These are phyloP conservation scores for Thalassarche chlororhynchos DNA, from an alignment of 2,113 vertebrate species.

Conservation along the genomic window DNA sequence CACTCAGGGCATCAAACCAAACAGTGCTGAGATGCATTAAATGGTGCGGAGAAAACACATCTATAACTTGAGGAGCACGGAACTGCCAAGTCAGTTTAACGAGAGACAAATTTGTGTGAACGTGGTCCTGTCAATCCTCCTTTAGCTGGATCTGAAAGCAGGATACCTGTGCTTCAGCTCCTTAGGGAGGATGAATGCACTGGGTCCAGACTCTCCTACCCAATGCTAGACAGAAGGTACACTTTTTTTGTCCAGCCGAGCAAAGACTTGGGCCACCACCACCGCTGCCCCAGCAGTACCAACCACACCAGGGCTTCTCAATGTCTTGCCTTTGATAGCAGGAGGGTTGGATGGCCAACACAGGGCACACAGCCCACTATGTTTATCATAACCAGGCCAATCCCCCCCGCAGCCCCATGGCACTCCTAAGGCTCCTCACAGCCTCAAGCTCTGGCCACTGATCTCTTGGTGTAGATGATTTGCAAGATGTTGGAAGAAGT, in stretches of 20 bases:
- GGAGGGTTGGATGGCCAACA: background rate
- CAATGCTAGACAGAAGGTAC: background rate
- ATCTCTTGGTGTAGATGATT: too few relatives aligned
- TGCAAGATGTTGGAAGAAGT: background rate
- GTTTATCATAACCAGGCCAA: background rate
- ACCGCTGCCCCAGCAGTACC: background rate
- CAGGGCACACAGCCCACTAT: rapidly evolving
- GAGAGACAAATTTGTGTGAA: background rate
- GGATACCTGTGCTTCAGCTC: background rate
- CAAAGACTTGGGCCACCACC: background rate
- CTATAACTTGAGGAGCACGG: background rate
- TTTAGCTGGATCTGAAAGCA: background rate
- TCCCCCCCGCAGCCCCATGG: rapidly evolving
- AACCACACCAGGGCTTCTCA: background rate
- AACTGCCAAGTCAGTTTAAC: background rate
- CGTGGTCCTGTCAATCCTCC: background rate
- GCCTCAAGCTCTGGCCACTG: background rate
- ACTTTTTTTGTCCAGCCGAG: background rate
- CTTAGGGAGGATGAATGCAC: rapidly evolving
- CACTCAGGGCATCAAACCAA: background rate
- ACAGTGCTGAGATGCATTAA: background rate
- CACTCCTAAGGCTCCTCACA: background rate
- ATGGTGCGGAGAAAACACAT: background rate
- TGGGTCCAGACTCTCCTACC: background rate
- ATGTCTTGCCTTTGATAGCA: rapidly evolving